A percentile compares a stretch with the other conserved stretches of the same genome.
Evolutionary conservation across 1,140 invertebrate species (phyloP).

Genomic region (Drosophila eugracilis): DNA sequence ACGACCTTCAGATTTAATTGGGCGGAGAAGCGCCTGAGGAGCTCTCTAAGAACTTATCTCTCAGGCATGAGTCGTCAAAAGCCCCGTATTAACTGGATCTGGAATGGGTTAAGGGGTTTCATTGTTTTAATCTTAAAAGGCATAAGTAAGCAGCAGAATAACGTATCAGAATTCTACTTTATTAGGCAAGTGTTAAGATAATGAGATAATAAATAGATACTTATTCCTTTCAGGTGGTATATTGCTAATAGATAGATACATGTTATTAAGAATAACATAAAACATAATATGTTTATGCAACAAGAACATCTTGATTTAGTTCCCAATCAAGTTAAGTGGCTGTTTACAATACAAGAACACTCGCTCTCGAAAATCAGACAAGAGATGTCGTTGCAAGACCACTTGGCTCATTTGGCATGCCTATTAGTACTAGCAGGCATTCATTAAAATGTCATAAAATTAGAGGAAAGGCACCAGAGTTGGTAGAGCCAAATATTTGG

Average conservation of each 20-base stretch:
- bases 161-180: too few species aligned
- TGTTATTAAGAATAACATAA: too few species aligned
- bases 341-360: slow-evolving; percentile 11
- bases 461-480: slow-evolving; percentile 11
- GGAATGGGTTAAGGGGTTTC: too few species aligned
- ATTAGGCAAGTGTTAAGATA: too few species aligned
- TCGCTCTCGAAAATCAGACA: background rate
- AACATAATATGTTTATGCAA: background rate
- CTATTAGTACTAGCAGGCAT: slow-evolving; percentile 19
- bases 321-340: background rate
- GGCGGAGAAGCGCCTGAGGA: background rate
- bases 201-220: too few species aligned
- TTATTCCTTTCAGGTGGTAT: too few species aligned
- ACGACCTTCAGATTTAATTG: slow-evolving; percentile 25
- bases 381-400: slow-evolving; percentile 15
- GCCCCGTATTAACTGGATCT: too few species aligned
- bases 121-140: too few species aligned
- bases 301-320: background rate
- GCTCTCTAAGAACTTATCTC: slow-evolving; percentile 8
- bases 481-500: slow-evolving; percentile 16
- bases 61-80: background rate
- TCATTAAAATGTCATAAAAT: slow-evolving; percentile 53
- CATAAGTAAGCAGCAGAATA: too few species aligned
- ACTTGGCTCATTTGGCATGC: slow-evolving; percentile 15
- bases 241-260: too few species aligned